Conservation (phyloP, 2,797 vertebrate species). For the Acropternis orthonyx region DNA sequence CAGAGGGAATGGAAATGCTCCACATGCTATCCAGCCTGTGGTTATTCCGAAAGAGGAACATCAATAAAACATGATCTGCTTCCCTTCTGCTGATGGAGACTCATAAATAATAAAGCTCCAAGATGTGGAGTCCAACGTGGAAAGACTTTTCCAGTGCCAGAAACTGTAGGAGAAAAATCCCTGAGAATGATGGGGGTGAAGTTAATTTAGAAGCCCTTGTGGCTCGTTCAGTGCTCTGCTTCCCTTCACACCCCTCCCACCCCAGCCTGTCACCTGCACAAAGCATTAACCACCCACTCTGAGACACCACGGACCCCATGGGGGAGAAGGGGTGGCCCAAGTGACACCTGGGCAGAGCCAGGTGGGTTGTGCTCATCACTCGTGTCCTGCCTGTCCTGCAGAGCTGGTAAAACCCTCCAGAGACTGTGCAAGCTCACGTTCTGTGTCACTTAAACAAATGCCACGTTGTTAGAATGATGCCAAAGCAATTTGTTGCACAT, state of each 20-base stretch:
- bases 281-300: not conserved
- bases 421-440: rapidly evolving
- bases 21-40: not conserved
- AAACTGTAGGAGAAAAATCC: not conserved
- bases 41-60: not conserved
- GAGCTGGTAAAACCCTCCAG: not conserved
- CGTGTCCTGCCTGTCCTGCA: not conserved
- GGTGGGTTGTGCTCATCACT: rapidly evolving
- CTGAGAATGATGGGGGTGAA: not conserved
- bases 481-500: not conserved
- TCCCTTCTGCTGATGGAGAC: not conserved
- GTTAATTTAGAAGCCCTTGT: not conserved
- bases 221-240: not conserved
- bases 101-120: slow-evolving; percentile 20
- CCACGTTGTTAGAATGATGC: rapidly evolving
- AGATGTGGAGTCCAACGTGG: not conserved
- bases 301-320: not conserved
- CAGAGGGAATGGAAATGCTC: not conserved
- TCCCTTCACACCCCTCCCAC: not conserved
- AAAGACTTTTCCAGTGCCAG: not conserved
- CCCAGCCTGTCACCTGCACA: not conserved
- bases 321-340: not conserved
- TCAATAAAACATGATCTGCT: slow-evolving; percentile 33
- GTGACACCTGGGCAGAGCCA: not conserved
- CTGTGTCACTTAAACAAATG: rapidly evolving